Conservation (phyloP, 2,797 vertebrate genomes). For the Coregonus suidteri region DNA sequence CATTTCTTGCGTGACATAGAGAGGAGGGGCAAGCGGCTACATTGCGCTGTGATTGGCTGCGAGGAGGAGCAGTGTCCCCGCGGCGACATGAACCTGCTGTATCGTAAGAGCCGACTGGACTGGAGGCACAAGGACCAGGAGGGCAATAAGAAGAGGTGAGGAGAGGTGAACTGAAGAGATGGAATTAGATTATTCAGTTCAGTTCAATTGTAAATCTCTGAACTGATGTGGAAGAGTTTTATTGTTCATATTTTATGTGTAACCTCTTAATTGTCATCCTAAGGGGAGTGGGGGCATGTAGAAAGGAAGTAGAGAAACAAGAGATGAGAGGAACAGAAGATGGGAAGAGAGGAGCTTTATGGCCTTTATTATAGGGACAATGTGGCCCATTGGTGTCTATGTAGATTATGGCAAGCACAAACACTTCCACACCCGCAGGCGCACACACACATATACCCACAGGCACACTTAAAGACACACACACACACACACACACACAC, state of each 20-base stretch:
- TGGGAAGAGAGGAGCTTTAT: constrained; percentile 22
- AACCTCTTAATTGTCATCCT: constrained; percentile 19
- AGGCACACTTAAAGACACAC: constrained; percentile 2
- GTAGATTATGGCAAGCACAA: constrained; percentile 49
- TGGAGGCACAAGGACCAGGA: constrained; percentile 90
- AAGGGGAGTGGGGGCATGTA: constrained; percentile 13
- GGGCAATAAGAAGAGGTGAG: constrained; percentile 87
- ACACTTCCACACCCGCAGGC: not conserved
- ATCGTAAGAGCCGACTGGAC: constrained; percentile 91
- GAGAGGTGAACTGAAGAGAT: constrained; percentile 34
- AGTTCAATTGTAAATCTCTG: constrained; percentile 57
- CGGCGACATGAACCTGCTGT: constrained; percentile 92
- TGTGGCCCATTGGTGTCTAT: constrained; percentile 66
- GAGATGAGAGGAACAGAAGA: constrained; percentile 11
- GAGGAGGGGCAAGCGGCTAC: constrained; percentile 86
- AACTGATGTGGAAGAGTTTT: constrained; percentile 38
- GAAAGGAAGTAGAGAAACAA: constrained; percentile 19
- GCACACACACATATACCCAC: constrained; percentile 1
- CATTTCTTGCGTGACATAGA: constrained; percentile 90
- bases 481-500: constrained; percentile 13
- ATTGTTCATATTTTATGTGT: constrained; percentile 26
- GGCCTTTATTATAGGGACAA: constrained; percentile 67
- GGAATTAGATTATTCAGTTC: constrained; percentile 53
- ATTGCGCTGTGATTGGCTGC: constrained; percentile 84
- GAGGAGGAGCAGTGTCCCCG: constrained; percentile 76